phyloP scores from a whole-genome alignment of 2,797 vertebrate genomes.

The Enteromius radiatus region DNA sequence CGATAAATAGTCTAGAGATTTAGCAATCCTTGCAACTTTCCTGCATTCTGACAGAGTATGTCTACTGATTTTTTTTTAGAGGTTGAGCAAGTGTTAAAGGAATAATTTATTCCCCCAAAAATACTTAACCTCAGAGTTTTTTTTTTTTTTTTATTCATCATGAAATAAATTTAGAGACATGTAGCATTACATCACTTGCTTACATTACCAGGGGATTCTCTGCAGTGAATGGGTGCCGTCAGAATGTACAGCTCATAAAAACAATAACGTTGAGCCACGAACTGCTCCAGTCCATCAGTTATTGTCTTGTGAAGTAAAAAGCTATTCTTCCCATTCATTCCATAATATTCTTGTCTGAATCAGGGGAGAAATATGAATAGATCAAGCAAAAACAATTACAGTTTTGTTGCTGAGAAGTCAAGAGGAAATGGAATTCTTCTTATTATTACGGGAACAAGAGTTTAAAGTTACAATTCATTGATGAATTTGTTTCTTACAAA shows the following conservation, averaged over 20 bases:
- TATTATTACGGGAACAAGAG: too few relatives aligned
- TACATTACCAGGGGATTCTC: not conserved
- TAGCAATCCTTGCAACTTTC: constrained; percentile 2
- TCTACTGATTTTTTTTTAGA: too few relatives aligned
- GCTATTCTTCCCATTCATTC: not conserved
- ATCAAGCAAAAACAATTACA: not conserved
- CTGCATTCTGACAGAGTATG: not conserved
- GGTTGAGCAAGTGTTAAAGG: too few relatives aligned
- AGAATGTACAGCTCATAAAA: not conserved
- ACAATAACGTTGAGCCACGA: not conserved
- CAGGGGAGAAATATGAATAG: not conserved
- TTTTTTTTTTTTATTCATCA: not conserved
- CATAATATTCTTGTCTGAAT: not conserved
- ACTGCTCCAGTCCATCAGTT: not conserved
- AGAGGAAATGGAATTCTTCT: too few relatives aligned
- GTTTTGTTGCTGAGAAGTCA: not conserved
- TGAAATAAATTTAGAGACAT: not conserved
- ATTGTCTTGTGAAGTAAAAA: not conserved
- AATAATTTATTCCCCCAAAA: too few relatives aligned
- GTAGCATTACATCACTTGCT: not conserved
- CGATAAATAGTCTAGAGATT: constrained; percentile 2
- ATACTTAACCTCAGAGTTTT: too few relatives aligned
- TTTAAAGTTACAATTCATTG: not conserved
- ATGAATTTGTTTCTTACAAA: not conserved
- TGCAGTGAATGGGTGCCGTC: constrained; percentile 5